Evolutionary conservation across 2,888 invertebrate species (phyloP).

Genomic region (Sinotaia quadrata): DNA sequence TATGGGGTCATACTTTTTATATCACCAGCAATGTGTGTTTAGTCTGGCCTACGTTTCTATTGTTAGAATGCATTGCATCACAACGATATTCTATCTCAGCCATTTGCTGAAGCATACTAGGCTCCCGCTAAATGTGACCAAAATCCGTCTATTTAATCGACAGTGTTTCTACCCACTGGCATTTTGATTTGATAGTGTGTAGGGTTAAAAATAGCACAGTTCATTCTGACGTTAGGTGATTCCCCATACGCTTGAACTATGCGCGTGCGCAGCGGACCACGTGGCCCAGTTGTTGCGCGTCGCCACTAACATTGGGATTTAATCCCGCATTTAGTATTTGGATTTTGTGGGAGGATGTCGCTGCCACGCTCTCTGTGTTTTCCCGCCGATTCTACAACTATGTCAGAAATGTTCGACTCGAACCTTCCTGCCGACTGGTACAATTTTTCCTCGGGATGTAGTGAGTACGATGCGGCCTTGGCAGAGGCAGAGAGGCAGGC

Average conservation of each 20-base stretch:
- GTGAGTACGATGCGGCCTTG: neutral
- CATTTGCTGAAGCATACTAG: too few relatives aligned
- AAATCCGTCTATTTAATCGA: neutral
- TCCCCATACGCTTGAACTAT: constrained; percentile 14
- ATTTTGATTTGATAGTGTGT: neutral
- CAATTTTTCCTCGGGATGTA: neutral
- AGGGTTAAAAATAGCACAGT: neutral
- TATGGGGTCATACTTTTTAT: too few relatives aligned
- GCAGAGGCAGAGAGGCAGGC: constrained; percentile 23
- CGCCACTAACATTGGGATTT: too few relatives aligned
- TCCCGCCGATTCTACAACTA: too few relatives aligned
- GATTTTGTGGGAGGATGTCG: too few relatives aligned
- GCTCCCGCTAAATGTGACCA: too few relatives aligned
- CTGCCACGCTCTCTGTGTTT: too few relatives aligned
- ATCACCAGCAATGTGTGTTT: too few relatives aligned
- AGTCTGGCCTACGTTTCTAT: too few relatives aligned
- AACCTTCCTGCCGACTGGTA: constrained; percentile 6
- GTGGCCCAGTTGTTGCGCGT: neutral
- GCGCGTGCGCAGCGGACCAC: neutral
- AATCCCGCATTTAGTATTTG: too few relatives aligned
- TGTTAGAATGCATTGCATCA: too few relatives aligned
- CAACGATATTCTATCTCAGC: too few relatives aligned
- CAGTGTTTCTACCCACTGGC: neutral
- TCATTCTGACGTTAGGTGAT: constrained; percentile 24
- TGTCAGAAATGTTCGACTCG: constrained; percentile 5